Conservation (phyloP, 1,140 invertebrate genomes). For the Halictus rubicundus region DNA sequence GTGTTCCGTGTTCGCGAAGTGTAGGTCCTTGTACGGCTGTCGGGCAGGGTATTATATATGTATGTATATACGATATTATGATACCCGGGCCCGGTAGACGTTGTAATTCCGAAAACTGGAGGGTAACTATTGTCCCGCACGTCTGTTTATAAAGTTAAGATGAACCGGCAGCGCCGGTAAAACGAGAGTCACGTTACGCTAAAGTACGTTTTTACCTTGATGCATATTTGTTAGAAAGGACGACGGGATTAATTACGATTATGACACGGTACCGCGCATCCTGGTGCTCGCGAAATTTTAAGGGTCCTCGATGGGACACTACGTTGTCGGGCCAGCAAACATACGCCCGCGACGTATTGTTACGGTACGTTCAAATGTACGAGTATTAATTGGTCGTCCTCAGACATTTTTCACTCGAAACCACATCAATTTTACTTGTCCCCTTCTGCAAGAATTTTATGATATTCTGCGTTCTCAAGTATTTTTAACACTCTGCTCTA, state of each 20-base stretch:
- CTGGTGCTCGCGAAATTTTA: slow-evolving; percentile 33
- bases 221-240: slow-evolving; percentile 60
- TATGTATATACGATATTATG: slow-evolving; percentile 63
- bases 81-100: slow-evolving; percentile 54
- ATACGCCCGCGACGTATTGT: slow-evolving; percentile 11
- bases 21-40: slow-evolving; percentile 64
- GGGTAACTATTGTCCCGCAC: slow-evolving; percentile 60
- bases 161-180: slow-evolving; percentile 48
- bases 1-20: slow-evolving; percentile 59
- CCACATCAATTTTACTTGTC: not conserved
- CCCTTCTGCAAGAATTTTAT: no score
- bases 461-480: no score
- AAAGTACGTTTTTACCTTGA: slow-evolving; percentile 49
- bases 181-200: slow-evolving; percentile 60
- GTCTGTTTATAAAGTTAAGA: slow-evolving; percentile 58
- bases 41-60: slow-evolving; percentile 62
- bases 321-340: not conserved
- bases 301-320: slow-evolving; percentile 33
- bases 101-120: slow-evolving; percentile 57
- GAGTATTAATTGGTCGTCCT: not conserved
- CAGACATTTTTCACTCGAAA: not conserved
- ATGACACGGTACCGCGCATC: slow-evolving; percentile 21
- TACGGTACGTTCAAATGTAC: not conserved
- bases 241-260: slow-evolving; percentile 46
- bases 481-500: no score